Conservation (phyloP, 2,113 vertebrate genomes). For the Micromys minutus region DNA sequence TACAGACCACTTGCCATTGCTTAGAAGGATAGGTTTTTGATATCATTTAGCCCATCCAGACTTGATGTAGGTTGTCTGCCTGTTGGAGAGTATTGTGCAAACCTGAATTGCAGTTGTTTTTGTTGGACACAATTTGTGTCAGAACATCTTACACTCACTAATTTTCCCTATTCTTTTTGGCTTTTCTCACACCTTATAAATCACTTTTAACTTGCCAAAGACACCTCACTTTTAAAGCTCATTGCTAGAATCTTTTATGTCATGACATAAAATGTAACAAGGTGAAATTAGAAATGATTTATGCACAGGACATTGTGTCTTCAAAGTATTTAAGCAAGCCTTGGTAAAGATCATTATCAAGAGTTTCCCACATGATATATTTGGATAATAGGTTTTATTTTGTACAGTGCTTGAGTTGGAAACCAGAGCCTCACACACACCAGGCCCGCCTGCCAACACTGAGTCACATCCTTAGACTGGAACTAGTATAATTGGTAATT, state of each 20-base stretch:
- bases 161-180: neutral
- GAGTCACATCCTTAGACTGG: neutral
- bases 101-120: neutral
- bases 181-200: neutral
- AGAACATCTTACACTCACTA: neutral
- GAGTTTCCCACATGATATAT: neutral
- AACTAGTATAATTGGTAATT: neutral
- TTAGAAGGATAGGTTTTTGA: neutral
- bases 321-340: neutral
- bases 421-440: neutral
- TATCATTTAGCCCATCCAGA: neutral
- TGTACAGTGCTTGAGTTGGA: neutral
- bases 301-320: neutral
- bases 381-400: neutral
- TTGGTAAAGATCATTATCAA: neutral
- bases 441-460: fast-evolving
- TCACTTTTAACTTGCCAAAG: slow-evolving; percentile 31
- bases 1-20: neutral
- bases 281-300: neutral
- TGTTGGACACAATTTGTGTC: neutral
- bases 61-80: neutral
- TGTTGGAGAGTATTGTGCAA: neutral
- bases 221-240: neutral
- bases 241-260: neutral
- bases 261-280: neutral